phyloP scores from a whole-genome alignment of 2,113 vertebrate species.

The Carettochelys insculpta region DNA sequence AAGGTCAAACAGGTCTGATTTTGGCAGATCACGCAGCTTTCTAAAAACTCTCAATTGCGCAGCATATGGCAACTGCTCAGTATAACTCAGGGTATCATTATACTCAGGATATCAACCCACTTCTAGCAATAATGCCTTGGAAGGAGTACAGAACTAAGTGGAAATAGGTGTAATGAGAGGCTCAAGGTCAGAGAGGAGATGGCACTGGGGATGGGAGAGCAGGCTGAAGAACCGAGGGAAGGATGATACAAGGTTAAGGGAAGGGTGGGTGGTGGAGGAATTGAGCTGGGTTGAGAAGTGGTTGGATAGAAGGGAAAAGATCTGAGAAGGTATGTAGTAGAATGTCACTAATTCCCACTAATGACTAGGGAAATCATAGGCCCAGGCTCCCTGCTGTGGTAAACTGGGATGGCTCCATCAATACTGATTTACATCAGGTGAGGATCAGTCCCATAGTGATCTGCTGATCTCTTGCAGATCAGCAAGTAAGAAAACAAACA shows the following conservation, averaged over 20 bases:
- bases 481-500: neutral
- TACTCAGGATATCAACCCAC: no score
- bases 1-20: neutral
- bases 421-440: neutral
- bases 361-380: constrained; percentile 39
- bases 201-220: neutral
- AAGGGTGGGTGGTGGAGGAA: neutral
- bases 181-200: neutral
- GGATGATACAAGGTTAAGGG: neutral
- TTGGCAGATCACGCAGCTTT: neutral
- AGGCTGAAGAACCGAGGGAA: neutral
- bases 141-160: accelerated
- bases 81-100: neutral
- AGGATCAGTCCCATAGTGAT: neutral
- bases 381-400: constrained; percentile 6
- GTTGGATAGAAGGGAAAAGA: neutral
- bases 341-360: neutral
- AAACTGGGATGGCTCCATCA: constrained; percentile 22
- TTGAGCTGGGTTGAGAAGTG: neutral
- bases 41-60: neutral
- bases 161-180: neutral
- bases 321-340: neutral
- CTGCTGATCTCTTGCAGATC: accelerated
- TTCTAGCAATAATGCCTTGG: neutral
- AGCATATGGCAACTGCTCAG: neutral